Conservation (phyloP, 37 sponge, comb jelly and placozoan genomes). For the Halisarca cf. caerulea region DNA sequence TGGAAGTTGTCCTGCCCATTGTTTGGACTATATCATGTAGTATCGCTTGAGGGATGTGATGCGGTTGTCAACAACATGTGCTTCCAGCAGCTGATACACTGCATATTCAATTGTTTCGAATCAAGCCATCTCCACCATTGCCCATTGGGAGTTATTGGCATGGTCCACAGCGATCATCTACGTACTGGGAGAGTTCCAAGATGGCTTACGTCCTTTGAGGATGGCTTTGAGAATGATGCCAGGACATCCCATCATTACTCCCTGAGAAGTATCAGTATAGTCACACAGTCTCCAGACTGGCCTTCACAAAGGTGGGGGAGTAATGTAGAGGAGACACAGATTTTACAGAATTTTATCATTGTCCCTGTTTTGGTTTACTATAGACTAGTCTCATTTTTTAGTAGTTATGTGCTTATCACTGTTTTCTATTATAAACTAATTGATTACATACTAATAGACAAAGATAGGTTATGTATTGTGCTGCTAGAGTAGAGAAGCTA, state of each 20-base stretch:
- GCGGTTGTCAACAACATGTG: slow-evolving; percentile 1
- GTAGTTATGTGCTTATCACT: too few relatives aligned
- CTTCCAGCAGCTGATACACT: neutral
- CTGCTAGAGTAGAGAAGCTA: too few relatives aligned
- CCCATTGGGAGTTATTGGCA: slow-evolving; percentile 28
- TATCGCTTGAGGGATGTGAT: neutral
- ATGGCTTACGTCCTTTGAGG: neutral
- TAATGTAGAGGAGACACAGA: too few relatives aligned
- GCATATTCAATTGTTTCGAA: slow-evolving; percentile 12
- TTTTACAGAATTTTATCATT: too few relatives aligned
- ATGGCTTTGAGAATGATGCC: neutral
- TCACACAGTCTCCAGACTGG: too few relatives aligned
- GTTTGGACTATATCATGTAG: slow-evolving; percentile 25
- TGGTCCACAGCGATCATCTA: neutral
- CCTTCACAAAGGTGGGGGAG: too few relatives aligned
- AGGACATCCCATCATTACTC: neutral
- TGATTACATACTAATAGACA: too few relatives aligned
- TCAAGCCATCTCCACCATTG: slow-evolving; percentile 25
- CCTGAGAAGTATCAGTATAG: too few relatives aligned
- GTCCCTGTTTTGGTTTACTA: too few relatives aligned
- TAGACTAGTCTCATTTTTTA: too few relatives aligned
- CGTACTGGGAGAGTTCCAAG: neutral
- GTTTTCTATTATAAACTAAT: too few relatives aligned
- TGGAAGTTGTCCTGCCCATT: slow-evolving; percentile 33
- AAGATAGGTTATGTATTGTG: too few relatives aligned